Percentiles rank a stretch among this genome's conserved stretches.
Conservation (phyloP, 2,888 invertebrate genomes). For the Octodonta nipae region DNA sequence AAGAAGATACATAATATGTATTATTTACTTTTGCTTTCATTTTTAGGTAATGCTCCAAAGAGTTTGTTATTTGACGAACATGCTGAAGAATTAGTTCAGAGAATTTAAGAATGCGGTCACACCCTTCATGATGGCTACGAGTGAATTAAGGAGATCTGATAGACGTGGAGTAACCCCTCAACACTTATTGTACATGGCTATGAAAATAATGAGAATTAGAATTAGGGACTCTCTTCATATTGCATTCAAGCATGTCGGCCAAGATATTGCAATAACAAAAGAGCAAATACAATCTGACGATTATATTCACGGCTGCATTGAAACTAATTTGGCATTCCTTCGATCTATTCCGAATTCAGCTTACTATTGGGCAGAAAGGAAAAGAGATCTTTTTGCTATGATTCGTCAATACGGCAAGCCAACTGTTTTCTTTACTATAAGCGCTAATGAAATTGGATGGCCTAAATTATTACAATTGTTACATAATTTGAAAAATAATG, state of each 20-base stretch:
- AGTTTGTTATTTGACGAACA: background rate
- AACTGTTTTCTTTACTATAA: slow-evolving; percentile 1
- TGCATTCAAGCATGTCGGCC: background rate
- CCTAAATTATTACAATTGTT: background rate
- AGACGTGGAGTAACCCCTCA: slow-evolving; percentile 1
- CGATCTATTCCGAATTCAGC: slow-evolving; percentile 1
- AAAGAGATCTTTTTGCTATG: slow-evolving; percentile 3
- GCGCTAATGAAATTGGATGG: slow-evolving; percentile 1
- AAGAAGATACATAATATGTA: too few species aligned
- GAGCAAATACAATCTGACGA: background rate
- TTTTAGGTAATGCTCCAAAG: background rate
- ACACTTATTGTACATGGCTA: slow-evolving; percentile 3
- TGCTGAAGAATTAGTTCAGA: background rate
- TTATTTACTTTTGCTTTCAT: too few species aligned
- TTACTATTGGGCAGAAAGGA: background rate
- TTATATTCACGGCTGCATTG: slow-evolving; percentile 1
- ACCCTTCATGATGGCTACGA: background rate
- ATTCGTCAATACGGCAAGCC: slow-evolving; percentile 3
- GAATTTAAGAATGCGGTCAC: background rate
- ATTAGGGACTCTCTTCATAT: slow-evolving; percentile 2
- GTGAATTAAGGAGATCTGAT: slow-evolving; percentile 2
- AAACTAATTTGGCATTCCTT: slow-evolving; percentile 1
- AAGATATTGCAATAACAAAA: background rate
- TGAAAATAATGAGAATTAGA: slow-evolving; percentile 2
- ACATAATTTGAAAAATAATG: background rate